These are phyloP conservation scores for Peromyscus leucopus DNA, from an alignment of 2,113 vertebrate species.

Conservation along the genomic window DNA sequence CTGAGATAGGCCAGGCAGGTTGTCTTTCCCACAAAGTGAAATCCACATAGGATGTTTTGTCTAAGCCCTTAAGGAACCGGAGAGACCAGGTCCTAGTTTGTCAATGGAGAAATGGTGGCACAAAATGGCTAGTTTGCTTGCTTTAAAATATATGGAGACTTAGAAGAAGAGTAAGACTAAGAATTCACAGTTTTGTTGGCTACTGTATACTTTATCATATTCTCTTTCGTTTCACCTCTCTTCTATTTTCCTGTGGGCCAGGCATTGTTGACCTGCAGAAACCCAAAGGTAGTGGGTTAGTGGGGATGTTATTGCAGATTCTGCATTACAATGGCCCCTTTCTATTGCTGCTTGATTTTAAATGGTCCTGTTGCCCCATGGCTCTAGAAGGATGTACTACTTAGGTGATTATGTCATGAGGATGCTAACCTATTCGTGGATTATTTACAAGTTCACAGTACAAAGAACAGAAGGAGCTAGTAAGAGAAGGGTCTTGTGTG, in stretches of 20 bases:
- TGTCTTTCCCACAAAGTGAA: not conserved
- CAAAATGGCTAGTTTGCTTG: not conserved
- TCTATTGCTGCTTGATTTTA: not conserved
- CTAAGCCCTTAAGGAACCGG: not conserved
- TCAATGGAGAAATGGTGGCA: not conserved
- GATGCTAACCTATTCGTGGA: not conserved
- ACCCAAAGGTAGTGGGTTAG: not conserved
- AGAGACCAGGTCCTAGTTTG: not conserved
- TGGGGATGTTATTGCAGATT: not conserved
- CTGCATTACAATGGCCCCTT: not conserved
- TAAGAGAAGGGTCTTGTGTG: too few species aligned
- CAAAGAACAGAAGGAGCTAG: not conserved
- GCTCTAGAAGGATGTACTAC: not conserved
- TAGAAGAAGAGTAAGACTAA: not conserved
- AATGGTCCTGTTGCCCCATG: too few species aligned
- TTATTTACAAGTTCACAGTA: not conserved
- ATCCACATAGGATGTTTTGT: not conserved
- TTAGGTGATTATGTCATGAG: not conserved
- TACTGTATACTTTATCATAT: not conserved
- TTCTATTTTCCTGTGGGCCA: not conserved
- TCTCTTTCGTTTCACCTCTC: not conserved
- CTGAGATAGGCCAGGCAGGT: not conserved
- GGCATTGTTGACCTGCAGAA: not conserved
- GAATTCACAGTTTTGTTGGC: not conserved
- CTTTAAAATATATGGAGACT: not conserved